phyloP scores from a whole-genome alignment of 1,140 invertebrate genomes.

The Eumaeus atala region DNA sequence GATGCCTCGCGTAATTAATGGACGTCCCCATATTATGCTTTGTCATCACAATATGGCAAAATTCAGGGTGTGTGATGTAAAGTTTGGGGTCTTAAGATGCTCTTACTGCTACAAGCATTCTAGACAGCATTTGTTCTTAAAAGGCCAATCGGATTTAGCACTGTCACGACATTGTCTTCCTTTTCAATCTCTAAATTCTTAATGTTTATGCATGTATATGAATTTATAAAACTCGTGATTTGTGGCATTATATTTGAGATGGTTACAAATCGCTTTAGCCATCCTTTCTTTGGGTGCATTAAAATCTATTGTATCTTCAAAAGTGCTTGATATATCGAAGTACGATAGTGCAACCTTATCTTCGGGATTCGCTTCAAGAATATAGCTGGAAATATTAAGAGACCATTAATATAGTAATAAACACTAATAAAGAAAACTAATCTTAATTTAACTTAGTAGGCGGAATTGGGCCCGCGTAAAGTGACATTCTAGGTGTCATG shows the following conservation, averaged over 20 bases:
- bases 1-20: too few species aligned
- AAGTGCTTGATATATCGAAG: constrained; percentile 37
- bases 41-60: too few species aligned
- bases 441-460: not conserved
- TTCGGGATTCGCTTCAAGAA: constrained; percentile 32
- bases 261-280: constrained; percentile 34
- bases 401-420: not conserved
- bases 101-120: too few species aligned
- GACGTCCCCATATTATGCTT: too few species aligned
- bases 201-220: constrained; percentile 38
- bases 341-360: constrained; percentile 32
- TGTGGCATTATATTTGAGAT: constrained; percentile 30
- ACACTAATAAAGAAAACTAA: not conserved
- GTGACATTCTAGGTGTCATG: too few species aligned
- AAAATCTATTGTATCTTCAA: constrained; percentile 33
- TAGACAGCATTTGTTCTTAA: too few species aligned
- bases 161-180: too few species aligned
- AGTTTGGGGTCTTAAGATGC: too few species aligned
- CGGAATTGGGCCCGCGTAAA: not conserved
- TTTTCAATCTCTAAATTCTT: not conserved
- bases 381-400: constrained; percentile 26
- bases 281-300: constrained; percentile 37
- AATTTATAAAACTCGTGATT: constrained; percentile 36
- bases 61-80: too few species aligned
- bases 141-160: too few species aligned